Evolutionary conservation across 1,140 invertebrate genomes (phyloP), one percentile per base, ranked within the genome.

Genomic region (Caenorhabditis latens): DNA sequence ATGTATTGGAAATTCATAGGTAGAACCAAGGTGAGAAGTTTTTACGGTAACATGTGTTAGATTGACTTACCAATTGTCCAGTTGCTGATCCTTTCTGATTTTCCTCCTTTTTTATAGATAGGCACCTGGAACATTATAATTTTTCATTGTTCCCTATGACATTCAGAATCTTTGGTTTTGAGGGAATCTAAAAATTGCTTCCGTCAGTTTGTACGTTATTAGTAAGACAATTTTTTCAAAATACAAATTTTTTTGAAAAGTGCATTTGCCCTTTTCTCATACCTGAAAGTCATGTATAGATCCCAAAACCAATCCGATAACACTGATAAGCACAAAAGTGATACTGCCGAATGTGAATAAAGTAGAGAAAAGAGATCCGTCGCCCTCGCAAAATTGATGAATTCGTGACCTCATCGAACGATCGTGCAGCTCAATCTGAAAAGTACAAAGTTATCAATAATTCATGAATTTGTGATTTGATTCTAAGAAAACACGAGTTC

Each of bases 231-330:
- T 53, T 53, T 53, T 1, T 1, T 53, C 9, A 53, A 53, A 32
- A 32, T 32, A 32, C 32, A 32, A 32, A 32, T 1, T 32, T 32
- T n/a, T 32, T 2, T 32, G 32, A 32, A 32, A 32, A 32, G 32
- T 32, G 32, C 11, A 8, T 21, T 58, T 58, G 16, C n/a, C 57
- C 57, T 4, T n/a, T 86, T 11, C 24, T 63, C 61, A 11, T 53
- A 91, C 89, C 86, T 91, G 90, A 58, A 91, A 87, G 5, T 91
- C 90, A 42, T 90, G 88, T 61, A 91, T 90, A 13, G 89, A 90
- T n/a, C 90, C 90, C 11, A 91, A 84, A n/a, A 91, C 88, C 42
- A 91, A 83, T 58, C 90, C 90, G 14, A 89, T 88, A 50, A 91
- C 90, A 43, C 90, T 91, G 55, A 90, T 88, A 19, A 91, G 82